Conservation (phyloP, 2,888 invertebrate genomes). For the Mactromeris polynyma region DNA sequence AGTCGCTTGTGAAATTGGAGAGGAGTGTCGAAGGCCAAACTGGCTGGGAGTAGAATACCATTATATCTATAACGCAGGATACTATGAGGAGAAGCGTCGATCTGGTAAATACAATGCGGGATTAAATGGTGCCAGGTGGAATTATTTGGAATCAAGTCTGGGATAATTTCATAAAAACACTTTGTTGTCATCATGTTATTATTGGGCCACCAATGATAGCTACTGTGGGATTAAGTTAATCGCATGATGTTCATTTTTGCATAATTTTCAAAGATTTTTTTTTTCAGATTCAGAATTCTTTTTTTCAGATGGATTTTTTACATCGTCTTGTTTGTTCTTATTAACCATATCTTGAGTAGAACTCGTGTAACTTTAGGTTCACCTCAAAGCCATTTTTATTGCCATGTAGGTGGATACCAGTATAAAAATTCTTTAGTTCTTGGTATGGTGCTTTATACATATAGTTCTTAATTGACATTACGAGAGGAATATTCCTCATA, state of each 20-base stretch:
- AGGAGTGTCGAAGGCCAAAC: conserved; percentile 27
- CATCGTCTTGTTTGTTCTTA: too few species aligned
- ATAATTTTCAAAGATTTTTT: too few species aligned
- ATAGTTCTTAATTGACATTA: background rate
- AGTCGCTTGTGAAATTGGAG: conserved; percentile 15
- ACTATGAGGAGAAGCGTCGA: conserved; percentile 10
- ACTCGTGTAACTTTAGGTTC: too few species aligned
- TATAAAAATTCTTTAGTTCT: too few species aligned
- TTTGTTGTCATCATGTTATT: background rate
- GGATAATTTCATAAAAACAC: background rate
- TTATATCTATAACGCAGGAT: conserved; percentile 27
- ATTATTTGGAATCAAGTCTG: background rate
- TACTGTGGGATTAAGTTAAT: background rate
- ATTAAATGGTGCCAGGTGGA: background rate
- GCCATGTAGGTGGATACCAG: too few species aligned
- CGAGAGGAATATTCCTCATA: background rate
- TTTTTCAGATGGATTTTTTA: too few species aligned
- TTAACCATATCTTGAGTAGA: too few species aligned
- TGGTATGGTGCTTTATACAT: background rate
- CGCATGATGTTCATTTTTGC: background rate
- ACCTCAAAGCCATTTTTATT: too few species aligned
- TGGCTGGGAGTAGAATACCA: conserved; percentile 15
- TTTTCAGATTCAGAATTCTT: too few species aligned
- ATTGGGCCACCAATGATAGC: background rate
- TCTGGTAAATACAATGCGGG: conserved; percentile 28